Conservation (phyloP, 2,797 vertebrate species). For the Mormyrops attenuatus region DNA sequence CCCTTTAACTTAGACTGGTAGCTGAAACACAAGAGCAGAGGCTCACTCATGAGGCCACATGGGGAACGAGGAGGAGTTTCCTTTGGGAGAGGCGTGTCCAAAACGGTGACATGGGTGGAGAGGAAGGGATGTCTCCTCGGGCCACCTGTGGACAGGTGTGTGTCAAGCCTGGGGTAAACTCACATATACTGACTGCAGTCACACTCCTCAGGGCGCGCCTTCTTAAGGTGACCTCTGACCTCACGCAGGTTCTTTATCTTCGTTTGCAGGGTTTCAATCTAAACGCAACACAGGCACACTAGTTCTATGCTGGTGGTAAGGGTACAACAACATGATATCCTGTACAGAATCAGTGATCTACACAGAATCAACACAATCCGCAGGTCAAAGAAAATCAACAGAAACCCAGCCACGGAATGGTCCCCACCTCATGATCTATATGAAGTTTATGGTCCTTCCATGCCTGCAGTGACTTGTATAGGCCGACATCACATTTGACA, state of each 20-base stretch:
- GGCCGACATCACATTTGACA: slow-evolving; percentile 77
- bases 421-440: slow-evolving; percentile 86
- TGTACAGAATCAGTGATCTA: neutral
- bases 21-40: slow-evolving; percentile 57
- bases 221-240: slow-evolving; percentile 90
- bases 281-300: slow-evolving; percentile 17
- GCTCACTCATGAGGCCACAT: neutral
- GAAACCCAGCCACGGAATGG: neutral
- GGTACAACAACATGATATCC: neutral
- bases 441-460: slow-evolving; percentile 97
- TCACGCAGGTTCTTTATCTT: slow-evolving; percentile 94
- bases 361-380: neutral
- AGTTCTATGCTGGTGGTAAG: neutral
- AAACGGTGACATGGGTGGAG: neutral
- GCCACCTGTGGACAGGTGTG: neutral
- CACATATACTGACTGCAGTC: slow-evolving; percentile 70
- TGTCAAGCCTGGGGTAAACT: neutral
- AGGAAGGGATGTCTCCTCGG: neutral
- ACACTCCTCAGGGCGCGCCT: slow-evolving; percentile 81
- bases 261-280: slow-evolving; percentile 95
- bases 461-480: slow-evolving; percentile 87
- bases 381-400: neutral
- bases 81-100: neutral
- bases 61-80: neutral
- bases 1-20: slow-evolving; percentile 79